phyloP scores from a whole-genome alignment of 2,113 vertebrate genomes.

The Coracopsis vasa region DNA sequence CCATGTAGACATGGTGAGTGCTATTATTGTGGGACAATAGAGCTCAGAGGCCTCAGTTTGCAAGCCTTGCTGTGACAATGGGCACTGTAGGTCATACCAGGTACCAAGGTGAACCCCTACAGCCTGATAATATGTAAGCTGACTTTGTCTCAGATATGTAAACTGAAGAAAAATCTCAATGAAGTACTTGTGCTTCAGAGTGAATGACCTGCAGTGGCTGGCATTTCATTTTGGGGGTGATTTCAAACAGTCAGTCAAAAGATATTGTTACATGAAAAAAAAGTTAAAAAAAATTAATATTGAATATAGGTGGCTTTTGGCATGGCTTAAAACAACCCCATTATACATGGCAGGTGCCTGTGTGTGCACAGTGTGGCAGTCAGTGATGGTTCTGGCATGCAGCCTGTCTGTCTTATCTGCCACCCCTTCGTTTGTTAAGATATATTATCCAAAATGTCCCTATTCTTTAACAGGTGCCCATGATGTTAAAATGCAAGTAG shows the following conservation, averaged over 20 bases:
- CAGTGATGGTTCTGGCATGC: neutral
- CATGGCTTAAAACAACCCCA: neutral
- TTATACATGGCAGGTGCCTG: neutral
- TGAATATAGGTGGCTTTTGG: neutral
- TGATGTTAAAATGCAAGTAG: neutral
- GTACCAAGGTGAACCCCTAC: neutral
- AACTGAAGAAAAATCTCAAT: neutral
- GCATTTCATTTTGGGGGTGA: neutral
- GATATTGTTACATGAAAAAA: neutral
- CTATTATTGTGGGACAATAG: neutral
- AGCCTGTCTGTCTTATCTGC: neutral
- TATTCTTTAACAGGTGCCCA: neutral
- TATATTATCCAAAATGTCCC: neutral
- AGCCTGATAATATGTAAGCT: neutral
- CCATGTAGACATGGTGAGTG: neutral
- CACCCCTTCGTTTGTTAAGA: neutral
- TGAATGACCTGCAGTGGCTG: neutral
- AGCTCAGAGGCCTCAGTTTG: neutral
- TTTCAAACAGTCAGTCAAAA: neutral
- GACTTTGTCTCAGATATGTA: neutral
- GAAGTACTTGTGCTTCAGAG: neutral
- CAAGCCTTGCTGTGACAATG: neutral
- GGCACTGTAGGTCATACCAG: neutral
- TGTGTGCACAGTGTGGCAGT: neutral
- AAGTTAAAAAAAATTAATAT: neutral